These are phyloP conservation scores for Magallana ariakensis DNA, from an alignment of 1,140 invertebrate genomes.

Conservation along the genomic window DNA sequence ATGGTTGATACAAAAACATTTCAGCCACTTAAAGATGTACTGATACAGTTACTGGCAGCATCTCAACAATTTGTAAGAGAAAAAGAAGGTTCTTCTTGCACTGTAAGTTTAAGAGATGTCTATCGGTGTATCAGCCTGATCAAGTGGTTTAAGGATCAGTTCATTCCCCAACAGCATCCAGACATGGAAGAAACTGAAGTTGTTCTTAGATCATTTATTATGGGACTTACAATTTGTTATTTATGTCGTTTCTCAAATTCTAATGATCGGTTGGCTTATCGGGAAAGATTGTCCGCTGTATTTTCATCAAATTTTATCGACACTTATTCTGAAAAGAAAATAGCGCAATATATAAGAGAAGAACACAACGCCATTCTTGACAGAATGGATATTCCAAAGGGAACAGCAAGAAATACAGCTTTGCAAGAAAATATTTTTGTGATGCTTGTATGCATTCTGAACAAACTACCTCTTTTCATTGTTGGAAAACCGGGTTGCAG, in stretches of 20 bases:
- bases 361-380: constrained; percentile 61
- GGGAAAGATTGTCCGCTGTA: constrained; percentile 19
- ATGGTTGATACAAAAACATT: constrained; percentile 53
- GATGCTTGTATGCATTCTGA: constrained; percentile 61
- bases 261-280: constrained; percentile 49
- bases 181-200: not conserved
- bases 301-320: not conserved
- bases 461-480: constrained; percentile 62
- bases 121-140: constrained; percentile 59
- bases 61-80: constrained; percentile 64
- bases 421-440: constrained; percentile 67
- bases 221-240: constrained; percentile 60
- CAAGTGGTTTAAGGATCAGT: constrained; percentile 61
- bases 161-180: too few species aligned
- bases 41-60: constrained; percentile 42
- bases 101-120: constrained; percentile 68
- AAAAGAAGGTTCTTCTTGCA: constrained; percentile 48
- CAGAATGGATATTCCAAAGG: constrained; percentile 57
- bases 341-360: constrained; percentile 41
- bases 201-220: constrained; percentile 43
- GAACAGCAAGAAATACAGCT: constrained; percentile 63
- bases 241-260: constrained; percentile 51
- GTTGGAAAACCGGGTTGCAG: constrained; percentile 67
- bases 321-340: not conserved
- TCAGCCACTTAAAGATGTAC: not conserved